Conservation (phyloP, 2,797 vertebrate species). For the Centroberyx gerrardi region DNA sequence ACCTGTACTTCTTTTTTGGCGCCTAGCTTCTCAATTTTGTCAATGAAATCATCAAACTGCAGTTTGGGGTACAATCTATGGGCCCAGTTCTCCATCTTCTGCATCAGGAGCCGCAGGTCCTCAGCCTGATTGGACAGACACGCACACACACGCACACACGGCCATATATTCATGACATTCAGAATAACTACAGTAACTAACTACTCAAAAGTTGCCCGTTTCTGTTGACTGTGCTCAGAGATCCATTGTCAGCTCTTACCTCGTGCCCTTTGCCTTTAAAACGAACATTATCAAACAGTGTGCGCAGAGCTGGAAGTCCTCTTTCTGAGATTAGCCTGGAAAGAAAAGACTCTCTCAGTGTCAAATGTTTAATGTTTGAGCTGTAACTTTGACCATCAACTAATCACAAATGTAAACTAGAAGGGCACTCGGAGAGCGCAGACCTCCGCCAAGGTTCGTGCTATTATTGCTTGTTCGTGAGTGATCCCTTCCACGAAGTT, state of each 20-base stretch:
- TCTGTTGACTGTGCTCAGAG: background rate
- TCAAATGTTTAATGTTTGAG: background rate
- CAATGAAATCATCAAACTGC: conserved; percentile 95
- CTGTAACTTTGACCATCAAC: background rate
- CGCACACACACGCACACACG: background rate
- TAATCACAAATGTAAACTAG: too few species aligned
- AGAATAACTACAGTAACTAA: background rate
- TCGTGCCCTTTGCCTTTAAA: conserved; percentile 97
- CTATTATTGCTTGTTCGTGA: too few species aligned
- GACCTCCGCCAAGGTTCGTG: too few species aligned
- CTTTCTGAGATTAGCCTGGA: conserved; percentile 91
- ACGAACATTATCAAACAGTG: conserved; percentile 87
- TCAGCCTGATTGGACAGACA: conserved; percentile 82
- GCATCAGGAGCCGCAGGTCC: conserved; percentile 90
- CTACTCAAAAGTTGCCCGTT: background rate
- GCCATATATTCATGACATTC: background rate
- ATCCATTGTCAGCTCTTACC: conserved; percentile 81
- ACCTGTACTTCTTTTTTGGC: conserved; percentile 97
- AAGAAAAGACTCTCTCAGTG: background rate
- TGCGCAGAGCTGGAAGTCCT: conserved; percentile 94
- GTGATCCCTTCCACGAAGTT: too few species aligned
- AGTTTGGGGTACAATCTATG: conserved; percentile 95
- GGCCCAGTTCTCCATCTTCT: conserved; percentile 98
- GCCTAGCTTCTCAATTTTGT: conserved; percentile 91
- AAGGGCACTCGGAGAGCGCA: too few species aligned